Percentiles rank a stretch among this genome's conserved stretches.
phyloP scores from a whole-genome alignment of 2,888 invertebrate genomes.

The Aspidiotus rigidus region DNA sequence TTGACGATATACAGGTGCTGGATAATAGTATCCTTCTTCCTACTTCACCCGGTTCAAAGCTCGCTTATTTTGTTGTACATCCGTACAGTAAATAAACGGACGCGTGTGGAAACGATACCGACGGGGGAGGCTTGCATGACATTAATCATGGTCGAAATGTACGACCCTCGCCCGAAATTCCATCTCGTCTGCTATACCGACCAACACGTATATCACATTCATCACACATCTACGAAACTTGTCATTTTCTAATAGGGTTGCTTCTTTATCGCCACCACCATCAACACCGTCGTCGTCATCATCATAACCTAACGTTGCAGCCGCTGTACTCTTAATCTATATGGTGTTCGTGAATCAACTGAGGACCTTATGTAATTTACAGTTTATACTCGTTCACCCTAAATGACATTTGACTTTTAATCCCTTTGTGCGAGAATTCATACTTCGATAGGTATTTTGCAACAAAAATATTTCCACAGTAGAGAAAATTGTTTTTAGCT shows the following conservation, averaged over 20 bases:
- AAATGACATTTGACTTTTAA: slow-evolving; percentile 21
- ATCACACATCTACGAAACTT: slow-evolving; percentile 27
- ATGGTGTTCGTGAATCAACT: slow-evolving; percentile 5
- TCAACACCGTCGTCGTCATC: not conserved
- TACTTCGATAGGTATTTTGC: no score
- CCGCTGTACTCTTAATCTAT: not conserved
- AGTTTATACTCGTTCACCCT: not conserved
- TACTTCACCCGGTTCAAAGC: no score
- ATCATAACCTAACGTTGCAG: not conserved
- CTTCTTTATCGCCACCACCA: not conserved
- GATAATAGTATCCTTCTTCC: not conserved
- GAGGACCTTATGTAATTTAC: not conserved
- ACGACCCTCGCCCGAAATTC: slow-evolving; percentile 25
- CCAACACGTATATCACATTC: slow-evolving; percentile 28
- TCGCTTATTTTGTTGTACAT: not conserved
- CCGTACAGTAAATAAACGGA: slow-evolving; percentile 6
- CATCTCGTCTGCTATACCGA: slow-evolving; percentile 27
- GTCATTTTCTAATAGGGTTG: slow-evolving; percentile 31
- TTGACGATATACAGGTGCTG: not conserved
- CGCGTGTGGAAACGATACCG: not conserved
- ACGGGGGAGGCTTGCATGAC: slow-evolving; percentile 14
- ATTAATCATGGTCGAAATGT: slow-evolving; percentile 28
- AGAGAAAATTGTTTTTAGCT: no score
- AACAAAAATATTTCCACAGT: no score
- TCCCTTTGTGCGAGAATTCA: not conserved